phyloP scores from a whole-genome alignment of 2,113 vertebrate genomes.

The Camarhynchus parvulus region DNA sequence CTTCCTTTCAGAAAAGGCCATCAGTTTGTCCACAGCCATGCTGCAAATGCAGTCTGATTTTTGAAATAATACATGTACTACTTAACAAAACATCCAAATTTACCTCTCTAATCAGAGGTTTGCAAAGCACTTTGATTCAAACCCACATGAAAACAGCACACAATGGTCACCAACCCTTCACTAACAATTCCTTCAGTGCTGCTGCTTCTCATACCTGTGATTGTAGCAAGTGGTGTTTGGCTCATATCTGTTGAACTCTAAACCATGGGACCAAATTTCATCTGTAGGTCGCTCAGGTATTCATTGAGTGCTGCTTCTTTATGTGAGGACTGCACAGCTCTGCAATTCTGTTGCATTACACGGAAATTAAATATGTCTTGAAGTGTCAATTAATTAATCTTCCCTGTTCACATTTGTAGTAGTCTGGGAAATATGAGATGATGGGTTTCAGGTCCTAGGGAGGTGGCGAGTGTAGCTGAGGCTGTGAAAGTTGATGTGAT shows the following conservation, averaged over 20 bases:
- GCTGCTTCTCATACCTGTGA: not conserved
- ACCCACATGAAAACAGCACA: not conserved
- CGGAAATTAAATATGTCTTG: not conserved
- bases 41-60: not conserved
- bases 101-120: not conserved
- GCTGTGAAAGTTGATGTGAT: not conserved
- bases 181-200: not conserved
- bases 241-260: not conserved
- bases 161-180: not conserved
- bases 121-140: not conserved
- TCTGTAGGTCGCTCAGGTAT: not conserved
- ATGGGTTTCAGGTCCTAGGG: not conserved
- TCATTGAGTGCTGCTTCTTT: not conserved
- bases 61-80: not conserved
- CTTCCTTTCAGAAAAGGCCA: not conserved
- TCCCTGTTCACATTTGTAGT: not conserved
- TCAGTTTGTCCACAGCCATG: not conserved
- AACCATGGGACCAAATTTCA: not conserved
- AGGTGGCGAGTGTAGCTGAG: not conserved
- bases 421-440: not conserved
- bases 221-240: not conserved
- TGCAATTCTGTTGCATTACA: not conserved
- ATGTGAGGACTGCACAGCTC: not conserved
- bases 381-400: not conserved
- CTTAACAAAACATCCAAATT: not conserved